Percentiles rank a stretch among this genome's conserved stretches.
These are phyloP conservation scores for Zingel zingel DNA, from an alignment of 2,113 vertebrate genomes.

Conservation along the genomic window DNA sequence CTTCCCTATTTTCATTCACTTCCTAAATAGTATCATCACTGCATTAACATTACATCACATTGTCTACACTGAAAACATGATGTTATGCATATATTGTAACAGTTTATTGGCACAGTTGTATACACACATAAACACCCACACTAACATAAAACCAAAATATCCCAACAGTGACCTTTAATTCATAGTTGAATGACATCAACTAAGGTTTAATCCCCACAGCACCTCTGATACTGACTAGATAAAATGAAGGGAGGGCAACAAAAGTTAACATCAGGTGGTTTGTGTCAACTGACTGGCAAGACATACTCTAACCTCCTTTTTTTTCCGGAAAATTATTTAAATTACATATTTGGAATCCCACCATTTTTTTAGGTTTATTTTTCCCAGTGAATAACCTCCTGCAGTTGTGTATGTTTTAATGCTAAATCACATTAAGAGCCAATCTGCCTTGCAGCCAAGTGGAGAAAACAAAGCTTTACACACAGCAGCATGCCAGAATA, in stretches of 20 bases:
- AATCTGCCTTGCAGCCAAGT: slow-evolving; percentile 11
- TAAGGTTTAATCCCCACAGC: too few species aligned
- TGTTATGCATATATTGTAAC: too few species aligned
- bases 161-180: too few species aligned
- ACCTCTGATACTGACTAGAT: too few species aligned
- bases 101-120: too few species aligned
- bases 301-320: too few species aligned
- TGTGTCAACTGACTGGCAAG: not conserved
- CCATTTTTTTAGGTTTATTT: not conserved
- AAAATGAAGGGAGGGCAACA: not conserved
- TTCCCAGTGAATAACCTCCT: not conserved
- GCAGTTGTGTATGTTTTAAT: not conserved
- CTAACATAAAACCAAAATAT: too few species aligned
- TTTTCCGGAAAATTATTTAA: not conserved
- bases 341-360: not conserved
- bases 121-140: too few species aligned
- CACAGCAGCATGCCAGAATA: not conserved
- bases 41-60: not conserved
- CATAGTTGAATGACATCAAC: too few species aligned
- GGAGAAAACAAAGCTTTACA: slow-evolving; percentile 27
- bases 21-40: not conserved
- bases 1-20: not conserved
- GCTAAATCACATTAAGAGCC: not conserved
- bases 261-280: not conserved
- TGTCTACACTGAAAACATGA: too few species aligned